Conservation (phyloP, 2,888 invertebrate genomes). For the Cylindroiulus punctatus region DNA sequence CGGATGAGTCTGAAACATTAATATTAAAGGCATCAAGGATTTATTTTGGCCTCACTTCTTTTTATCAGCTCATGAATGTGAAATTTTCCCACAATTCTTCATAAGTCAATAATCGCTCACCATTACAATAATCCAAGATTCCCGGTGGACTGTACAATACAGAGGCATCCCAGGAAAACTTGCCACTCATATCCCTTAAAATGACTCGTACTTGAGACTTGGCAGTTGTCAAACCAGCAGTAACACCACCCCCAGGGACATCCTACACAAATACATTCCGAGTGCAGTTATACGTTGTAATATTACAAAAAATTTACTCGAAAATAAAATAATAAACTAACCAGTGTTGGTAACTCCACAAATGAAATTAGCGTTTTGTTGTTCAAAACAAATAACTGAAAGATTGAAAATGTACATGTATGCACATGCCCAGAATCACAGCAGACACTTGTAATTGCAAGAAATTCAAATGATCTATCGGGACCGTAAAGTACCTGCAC, state of each 20-base stretch:
- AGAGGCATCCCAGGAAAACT: slow-evolving; percentile 96
- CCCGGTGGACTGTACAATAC: slow-evolving; percentile 75
- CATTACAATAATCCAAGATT: background rate
- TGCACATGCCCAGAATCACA: background rate
- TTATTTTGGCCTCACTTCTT: no score
- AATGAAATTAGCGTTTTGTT: slow-evolving; percentile 83
- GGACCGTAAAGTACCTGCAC: slow-evolving; percentile 70
- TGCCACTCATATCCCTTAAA: slow-evolving; percentile 89
- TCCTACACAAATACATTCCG: slow-evolving; percentile 66
- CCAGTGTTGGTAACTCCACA: slow-evolving; percentile 84
- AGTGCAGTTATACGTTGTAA: background rate
- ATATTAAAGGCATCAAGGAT: background rate
- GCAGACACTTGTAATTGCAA: background rate
- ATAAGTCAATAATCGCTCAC: background rate
- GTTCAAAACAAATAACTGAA: slow-evolving; percentile 86
- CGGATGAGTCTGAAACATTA: background rate
- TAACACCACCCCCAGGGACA: slow-evolving; percentile 80
- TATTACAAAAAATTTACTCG: background rate
- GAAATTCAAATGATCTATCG: background rate
- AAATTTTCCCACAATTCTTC: no score
- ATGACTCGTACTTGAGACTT: slow-evolving; percentile 85
- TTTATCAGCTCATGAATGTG: background rate
- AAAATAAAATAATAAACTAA: slow-evolving; percentile 60
- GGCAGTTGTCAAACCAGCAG: slow-evolving; percentile 80
- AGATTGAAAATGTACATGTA: slow-evolving; percentile 60